Evolutionary conservation across 2,797 vertebrate genomes (phyloP).

Genomic region (Perodicticus potto): DNA sequence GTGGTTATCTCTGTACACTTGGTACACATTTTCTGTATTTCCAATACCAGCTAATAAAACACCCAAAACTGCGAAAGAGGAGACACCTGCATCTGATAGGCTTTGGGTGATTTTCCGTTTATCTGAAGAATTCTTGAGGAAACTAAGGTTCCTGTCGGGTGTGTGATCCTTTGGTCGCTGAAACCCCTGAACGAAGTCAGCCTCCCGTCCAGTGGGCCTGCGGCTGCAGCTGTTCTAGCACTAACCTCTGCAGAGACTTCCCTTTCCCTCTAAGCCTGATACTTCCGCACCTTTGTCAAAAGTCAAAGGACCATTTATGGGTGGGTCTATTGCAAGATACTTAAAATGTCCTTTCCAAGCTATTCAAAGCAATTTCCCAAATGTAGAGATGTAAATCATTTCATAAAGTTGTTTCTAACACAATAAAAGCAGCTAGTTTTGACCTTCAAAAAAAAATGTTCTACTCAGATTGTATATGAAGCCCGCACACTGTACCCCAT

Average conservation of each 20-base stretch:
- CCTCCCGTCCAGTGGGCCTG: background rate
- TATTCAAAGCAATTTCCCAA: background rate
- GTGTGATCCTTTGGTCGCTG: too few species aligned
- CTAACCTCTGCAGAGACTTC: background rate
- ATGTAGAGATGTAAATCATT: constrained; percentile 40
- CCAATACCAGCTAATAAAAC: too few species aligned
- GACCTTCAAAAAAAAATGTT: too few species aligned
- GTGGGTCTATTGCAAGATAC: background rate
- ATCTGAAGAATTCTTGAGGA: background rate
- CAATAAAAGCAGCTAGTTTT: constrained; percentile 70
- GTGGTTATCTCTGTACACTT: background rate
- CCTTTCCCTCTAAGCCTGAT: background rate
- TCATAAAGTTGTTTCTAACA: constrained; percentile 51
- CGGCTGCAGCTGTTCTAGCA: fast-evolving
- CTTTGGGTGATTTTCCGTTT: background rate
- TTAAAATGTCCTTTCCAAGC: background rate
- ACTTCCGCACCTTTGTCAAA: background rate
- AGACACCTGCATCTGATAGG: too few species aligned
- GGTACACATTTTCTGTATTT: background rate
- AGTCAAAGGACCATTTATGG: background rate
- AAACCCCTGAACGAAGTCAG: too few species aligned
- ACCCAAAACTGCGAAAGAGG: background rate
- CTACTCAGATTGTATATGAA: too few species aligned
- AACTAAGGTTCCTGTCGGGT: background rate
- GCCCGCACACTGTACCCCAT: too few species aligned